phyloP scores from a whole-genome alignment of 2,888 invertebrate genomes.

The Drosophila vallismaia region DNA sequence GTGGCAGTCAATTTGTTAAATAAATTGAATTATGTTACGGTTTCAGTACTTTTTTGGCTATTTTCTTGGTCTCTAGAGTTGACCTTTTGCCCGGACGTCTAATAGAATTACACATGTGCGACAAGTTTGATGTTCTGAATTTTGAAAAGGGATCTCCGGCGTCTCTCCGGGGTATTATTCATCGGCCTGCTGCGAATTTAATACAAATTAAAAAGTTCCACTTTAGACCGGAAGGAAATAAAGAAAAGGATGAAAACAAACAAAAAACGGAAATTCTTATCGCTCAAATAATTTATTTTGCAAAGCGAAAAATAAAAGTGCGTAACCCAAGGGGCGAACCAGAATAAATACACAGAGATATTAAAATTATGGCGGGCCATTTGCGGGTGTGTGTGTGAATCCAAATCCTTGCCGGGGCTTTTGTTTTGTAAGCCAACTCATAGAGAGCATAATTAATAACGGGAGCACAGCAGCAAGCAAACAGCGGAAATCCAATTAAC shows the following conservation, averaged over 20 bases:
- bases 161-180: conserved; percentile 8
- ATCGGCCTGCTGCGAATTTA: conserved; percentile 13
- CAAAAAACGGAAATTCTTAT: conserved; percentile 19
- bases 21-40: conserved; percentile 72
- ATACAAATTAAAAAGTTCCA: conserved; percentile 25
- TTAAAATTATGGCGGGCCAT: conserved; percentile 50
- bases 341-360: conserved; percentile 27
- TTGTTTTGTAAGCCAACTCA: conserved; percentile 30
- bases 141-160: not conserved
- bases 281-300: conserved; percentile 34
- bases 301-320: conserved; percentile 8
- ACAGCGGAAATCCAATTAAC: conserved; percentile 70
- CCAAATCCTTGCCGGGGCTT: not conserved
- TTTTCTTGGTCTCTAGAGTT: conserved; percentile 13
- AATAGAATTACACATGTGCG: conserved; percentile 39
- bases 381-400: conserved; percentile 16
- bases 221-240: conserved; percentile 9
- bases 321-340: conserved; percentile 18
- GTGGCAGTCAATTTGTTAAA: conserved; percentile 73
- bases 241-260: conserved; percentile 5
- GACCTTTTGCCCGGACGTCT: conserved; percentile 33
- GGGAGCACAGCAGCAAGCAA: conserved; percentile 30
- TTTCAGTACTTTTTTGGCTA: conserved; percentile 18
- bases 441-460: conserved; percentile 62
- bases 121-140: conserved; percentile 31